phyloP scores from a whole-genome alignment of 1,140 invertebrate genomes.

The Pseudoatta argentina region DNA sequence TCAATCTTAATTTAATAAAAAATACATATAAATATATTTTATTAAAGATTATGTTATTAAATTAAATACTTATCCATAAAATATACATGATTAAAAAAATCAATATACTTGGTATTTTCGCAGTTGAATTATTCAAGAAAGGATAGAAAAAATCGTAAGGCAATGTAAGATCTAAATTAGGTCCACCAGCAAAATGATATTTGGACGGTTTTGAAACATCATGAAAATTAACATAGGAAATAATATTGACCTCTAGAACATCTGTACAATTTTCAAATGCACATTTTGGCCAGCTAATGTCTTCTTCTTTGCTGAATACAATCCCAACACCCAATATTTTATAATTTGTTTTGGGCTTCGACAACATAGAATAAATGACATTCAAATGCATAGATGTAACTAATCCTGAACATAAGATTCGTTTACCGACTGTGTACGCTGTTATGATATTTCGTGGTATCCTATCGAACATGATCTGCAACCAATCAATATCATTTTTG shows the following conservation, averaged over 20 bases:
- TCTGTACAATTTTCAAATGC: slow-evolving; percentile 75
- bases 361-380: slow-evolving; percentile 83
- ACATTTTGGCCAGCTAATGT: slow-evolving; percentile 81
- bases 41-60: too few relatives aligned
- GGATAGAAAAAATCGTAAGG: slow-evolving; percentile 92
- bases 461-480: slow-evolving; percentile 84
- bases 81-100: slow-evolving; percentile 21
- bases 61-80: slow-evolving; percentile 9
- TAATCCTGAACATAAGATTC: slow-evolving; percentile 83
- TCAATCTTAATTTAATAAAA: too few relatives aligned
- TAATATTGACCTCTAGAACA: slow-evolving; percentile 76
- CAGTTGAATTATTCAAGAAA: slow-evolving; percentile 82
- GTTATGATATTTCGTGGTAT: slow-evolving; percentile 76
- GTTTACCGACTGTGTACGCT: slow-evolving; percentile 74
- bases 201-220: slow-evolving; percentile 87
- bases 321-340: slow-evolving; percentile 81
- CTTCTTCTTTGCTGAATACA: slow-evolving; percentile 78
- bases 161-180: slow-evolving; percentile 88
- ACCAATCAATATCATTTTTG: slow-evolving; percentile 86
- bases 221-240: slow-evolving; percentile 88
- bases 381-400: slow-evolving; percentile 86
- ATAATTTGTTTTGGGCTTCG: slow-evolving; percentile 81
- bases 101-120: slow-evolving; percentile 17
- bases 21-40: too few relatives aligned
- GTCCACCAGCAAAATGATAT: slow-evolving; percentile 87